Conservation (phyloP, 2,888 invertebrate genomes). For the Caradrina clavipalpis region DNA sequence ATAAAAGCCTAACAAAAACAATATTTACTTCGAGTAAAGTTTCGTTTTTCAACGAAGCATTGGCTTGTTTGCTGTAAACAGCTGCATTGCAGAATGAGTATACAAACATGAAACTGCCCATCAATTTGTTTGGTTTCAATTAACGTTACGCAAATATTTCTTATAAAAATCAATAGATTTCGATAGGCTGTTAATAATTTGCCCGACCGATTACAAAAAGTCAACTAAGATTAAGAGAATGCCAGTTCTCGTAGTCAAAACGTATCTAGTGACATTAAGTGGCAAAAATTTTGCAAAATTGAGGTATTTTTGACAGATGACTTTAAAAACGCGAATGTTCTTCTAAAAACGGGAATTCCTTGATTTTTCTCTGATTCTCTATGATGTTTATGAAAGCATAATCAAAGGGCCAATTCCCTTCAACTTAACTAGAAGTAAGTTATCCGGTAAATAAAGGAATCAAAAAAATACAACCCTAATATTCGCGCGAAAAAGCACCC, state of each 20-base stretch:
- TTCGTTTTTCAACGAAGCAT: conserved; percentile 32
- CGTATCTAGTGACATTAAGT: not conserved
- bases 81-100: conserved; percentile 45
- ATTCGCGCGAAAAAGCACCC: not conserved
- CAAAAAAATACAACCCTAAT: not conserved
- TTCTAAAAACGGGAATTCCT: no score
- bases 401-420: no score
- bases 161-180: not conserved
- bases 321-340: no score
- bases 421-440: no score
- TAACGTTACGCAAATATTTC: conserved; percentile 18
- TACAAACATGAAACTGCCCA: conserved; percentile 31
- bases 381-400: no score
- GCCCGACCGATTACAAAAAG: no score
- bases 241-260: no score
- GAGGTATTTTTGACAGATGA: not conserved
- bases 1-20: conserved; percentile 30
- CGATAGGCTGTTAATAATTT: not conserved
- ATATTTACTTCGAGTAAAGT: conserved; percentile 27
- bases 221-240: no score
- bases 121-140: conserved; percentile 44
- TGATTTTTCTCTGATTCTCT: no score
- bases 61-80: conserved; percentile 48
- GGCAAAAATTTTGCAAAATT: not conserved
- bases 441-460: not conserved